Base-by-base conservation (phyloP, 1,140 invertebrate genomes). In the Aphidius ervi region DNA sequence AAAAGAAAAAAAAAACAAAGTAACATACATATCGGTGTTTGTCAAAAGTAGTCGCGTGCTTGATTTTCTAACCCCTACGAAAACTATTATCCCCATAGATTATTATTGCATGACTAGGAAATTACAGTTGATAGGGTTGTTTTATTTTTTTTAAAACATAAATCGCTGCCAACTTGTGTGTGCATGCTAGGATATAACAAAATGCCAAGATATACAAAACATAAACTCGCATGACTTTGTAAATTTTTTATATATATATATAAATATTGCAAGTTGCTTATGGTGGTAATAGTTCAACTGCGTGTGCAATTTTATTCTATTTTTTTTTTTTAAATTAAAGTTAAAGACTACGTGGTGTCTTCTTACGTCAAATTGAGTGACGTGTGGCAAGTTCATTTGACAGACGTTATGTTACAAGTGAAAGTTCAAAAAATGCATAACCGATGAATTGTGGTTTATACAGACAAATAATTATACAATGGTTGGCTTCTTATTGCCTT, bases 371-470 rank as follows among this genome's bases (percentile, higher is more conserved):
- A 23, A 46, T 57, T 57, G 70, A 73, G 68, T 79, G 77, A 80
- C 77, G 71, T 74, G 76, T 77, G 76, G 75, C 60, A 70, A 71
- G 68, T 68, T 69, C 68, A 68, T 49, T 64, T 75, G 73, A 74
- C 70, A 65, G 64, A 52, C 61, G 37, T 58, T 61, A 64, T 70
- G 67, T 75, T 70, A 63, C 49, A 56, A 56, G 49, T 47, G 50
- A 42, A 58, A 64, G 64, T 70, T 68, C 70, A 61, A 69, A 31
- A 31, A 31, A 31, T 31, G 23, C 23, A 31, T 31, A 31, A 75
- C 74, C 74, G 73, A 73, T 77, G 77, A 75, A 77, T 74, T 76
- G 74, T 80, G 73, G 78, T 79, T 80, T 80, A 80, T 80, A 79
- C 75, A 80, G 69, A 72, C 77, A 74, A 78, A 76, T 77, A 78